Conservation (phyloP, 2,113 vertebrate species). For the Rhinolophus ferrumequinum region DNA sequence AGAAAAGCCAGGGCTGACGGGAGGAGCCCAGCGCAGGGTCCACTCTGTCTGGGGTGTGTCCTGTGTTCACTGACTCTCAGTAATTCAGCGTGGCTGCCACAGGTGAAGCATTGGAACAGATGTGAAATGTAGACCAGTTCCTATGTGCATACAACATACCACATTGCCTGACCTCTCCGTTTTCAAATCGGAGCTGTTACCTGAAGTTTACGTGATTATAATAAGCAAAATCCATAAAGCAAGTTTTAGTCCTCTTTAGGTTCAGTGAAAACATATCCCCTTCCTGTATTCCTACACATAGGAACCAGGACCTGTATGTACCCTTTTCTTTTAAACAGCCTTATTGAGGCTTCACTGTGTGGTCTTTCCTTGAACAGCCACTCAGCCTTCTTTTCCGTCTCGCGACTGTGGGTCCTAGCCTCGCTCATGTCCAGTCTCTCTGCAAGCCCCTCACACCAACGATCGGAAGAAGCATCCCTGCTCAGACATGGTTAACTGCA, state of each 20-base stretch:
- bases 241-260: background rate
- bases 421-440: background rate
- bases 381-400: background rate
- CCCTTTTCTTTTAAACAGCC: background rate
- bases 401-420: too few relatives aligned
- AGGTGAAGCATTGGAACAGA: too few relatives aligned
- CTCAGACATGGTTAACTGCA: background rate
- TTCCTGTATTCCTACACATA: background rate
- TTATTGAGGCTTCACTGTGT: background rate
- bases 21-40: background rate
- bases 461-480: background rate
- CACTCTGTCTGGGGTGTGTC: background rate
- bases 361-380: background rate
- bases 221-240: background rate
- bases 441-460: fast-evolving
- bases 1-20: background rate
- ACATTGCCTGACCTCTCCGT: fast-evolving
- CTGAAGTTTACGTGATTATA: background rate
- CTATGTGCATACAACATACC: fast-evolving
- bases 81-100: background rate
- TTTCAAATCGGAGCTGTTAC: background rate
- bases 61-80: background rate
- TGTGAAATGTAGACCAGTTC: fast-evolving
- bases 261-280: background rate
- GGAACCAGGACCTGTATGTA: background rate